These are phyloP conservation scores for Paracentrotus lividus DNA, from an alignment of 53 echinoderm and acorn worm species.

Conservation along the genomic window DNA sequence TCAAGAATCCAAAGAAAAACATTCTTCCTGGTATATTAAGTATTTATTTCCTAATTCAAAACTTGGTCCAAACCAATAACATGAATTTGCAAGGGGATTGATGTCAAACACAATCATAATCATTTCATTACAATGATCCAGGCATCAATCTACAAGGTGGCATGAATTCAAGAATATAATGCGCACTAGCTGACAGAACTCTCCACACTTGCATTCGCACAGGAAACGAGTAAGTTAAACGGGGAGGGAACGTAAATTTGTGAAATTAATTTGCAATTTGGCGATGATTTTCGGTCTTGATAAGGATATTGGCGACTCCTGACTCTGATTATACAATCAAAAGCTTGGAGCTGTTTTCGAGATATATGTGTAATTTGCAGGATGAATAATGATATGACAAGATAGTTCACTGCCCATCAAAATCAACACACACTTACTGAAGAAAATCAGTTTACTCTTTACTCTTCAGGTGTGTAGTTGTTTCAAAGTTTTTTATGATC, in stretches of 20 bases:
- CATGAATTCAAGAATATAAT: conserved; percentile 5
- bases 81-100: background rate
- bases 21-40: background rate
- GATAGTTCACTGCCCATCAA: background rate
- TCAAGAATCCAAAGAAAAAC: background rate
- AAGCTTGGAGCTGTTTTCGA: conserved; percentile 20
- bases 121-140: background rate
- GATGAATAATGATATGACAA: conserved; percentile 36
- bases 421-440: background rate
- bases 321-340: conserved; percentile 55
- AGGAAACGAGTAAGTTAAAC: conserved; percentile 59
- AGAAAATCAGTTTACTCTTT: background rate
- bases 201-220: background rate
- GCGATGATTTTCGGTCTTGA: conserved; percentile 51
- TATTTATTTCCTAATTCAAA: background rate
- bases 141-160: background rate
- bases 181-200: background rate
- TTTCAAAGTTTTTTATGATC: background rate
- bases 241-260: conserved; percentile 70
- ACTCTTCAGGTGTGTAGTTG: background rate
- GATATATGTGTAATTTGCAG: conserved; percentile 35
- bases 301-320: conserved; percentile 56
- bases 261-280: conserved; percentile 66
- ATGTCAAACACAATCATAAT: background rate
- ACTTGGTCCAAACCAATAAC: background rate